Evolutionary conservation across 1,140 invertebrate genomes (phyloP).

Genomic region (Brachionus paranguensis): DNA sequence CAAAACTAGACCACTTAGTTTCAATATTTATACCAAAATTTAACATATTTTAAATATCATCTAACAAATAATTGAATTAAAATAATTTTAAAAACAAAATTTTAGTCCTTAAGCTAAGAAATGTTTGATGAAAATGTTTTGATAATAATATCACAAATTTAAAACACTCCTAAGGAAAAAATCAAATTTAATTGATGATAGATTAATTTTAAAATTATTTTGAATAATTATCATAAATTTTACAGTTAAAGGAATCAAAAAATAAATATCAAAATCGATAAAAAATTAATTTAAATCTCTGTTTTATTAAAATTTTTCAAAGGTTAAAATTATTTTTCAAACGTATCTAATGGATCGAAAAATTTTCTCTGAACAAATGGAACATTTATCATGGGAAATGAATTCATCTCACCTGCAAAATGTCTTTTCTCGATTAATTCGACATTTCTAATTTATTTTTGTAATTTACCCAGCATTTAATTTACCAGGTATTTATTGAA

Average conservation of each 20-base stretch:
- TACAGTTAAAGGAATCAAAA: not conserved
- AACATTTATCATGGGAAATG: not conserved
- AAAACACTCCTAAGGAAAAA: not conserved
- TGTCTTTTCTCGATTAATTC: not conserved
- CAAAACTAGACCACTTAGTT: not conserved
- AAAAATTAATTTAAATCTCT: not conserved
- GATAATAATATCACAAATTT: not conserved
- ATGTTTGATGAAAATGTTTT: too few species aligned
- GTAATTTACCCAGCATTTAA: not conserved
- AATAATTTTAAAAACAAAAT: too few species aligned
- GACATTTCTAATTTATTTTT: not conserved
- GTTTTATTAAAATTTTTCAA: not conserved
- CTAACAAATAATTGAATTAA: too few species aligned
- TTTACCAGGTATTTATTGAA: not conserved
- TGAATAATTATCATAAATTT: not conserved
- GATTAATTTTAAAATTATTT: not conserved
- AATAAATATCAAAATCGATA: not conserved
- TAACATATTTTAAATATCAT: too few species aligned
- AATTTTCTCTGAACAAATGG: not conserved
- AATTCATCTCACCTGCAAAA: not conserved
- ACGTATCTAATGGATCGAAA: not conserved
- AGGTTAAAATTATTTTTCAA: not conserved
- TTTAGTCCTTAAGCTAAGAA: not conserved
- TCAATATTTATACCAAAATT: not conserved
- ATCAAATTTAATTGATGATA: not conserved